Evolutionary conservation across 1,140 invertebrate species (phyloP).

Genomic region (Steinernema feltiae): DNA sequence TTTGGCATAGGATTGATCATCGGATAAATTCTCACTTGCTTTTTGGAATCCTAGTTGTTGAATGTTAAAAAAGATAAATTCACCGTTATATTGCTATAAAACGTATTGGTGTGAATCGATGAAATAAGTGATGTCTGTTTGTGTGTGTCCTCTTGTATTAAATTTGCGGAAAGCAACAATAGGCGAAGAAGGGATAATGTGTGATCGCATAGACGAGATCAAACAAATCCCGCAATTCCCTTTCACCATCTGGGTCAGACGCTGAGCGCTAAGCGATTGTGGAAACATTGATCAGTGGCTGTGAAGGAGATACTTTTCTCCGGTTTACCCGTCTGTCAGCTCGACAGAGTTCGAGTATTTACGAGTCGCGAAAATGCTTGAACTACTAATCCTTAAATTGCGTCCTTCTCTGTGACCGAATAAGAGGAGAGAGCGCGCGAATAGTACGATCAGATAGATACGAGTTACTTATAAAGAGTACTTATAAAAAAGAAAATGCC

Average conservation of each 20-base stretch:
- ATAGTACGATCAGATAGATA: too few relatives aligned
- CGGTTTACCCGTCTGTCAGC: neutral
- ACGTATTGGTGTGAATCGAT: neutral
- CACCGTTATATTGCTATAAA: neutral
- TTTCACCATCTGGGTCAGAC: neutral
- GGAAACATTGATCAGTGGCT: neutral
- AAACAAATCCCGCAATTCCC: conserved; percentile 8
- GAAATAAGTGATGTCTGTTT: too few relatives aligned
- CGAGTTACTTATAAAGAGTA: neutral
- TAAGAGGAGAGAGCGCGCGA: too few relatives aligned
- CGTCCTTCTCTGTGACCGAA: neutral
- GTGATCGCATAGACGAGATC: neutral
- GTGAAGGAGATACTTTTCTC: neutral
- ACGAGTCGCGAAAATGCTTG: neutral
- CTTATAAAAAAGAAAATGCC: neutral
- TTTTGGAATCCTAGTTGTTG: neutral
- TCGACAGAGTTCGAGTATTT: neutral
- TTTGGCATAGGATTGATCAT: conserved; percentile 62
- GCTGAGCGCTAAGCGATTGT: neutral
- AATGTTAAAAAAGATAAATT: neutral
- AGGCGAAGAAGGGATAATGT: neutral
- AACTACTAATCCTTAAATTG: neutral
- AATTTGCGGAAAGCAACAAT: neutral
- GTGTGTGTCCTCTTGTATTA: neutral
- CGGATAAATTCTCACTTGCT: conserved; percentile 39